Percentiles rank a stretch among this genome's conserved stretches.
Evolutionary conservation across 2,113 vertebrate genomes (phyloP).

Genomic region (Stercorarius parasiticus): DNA sequence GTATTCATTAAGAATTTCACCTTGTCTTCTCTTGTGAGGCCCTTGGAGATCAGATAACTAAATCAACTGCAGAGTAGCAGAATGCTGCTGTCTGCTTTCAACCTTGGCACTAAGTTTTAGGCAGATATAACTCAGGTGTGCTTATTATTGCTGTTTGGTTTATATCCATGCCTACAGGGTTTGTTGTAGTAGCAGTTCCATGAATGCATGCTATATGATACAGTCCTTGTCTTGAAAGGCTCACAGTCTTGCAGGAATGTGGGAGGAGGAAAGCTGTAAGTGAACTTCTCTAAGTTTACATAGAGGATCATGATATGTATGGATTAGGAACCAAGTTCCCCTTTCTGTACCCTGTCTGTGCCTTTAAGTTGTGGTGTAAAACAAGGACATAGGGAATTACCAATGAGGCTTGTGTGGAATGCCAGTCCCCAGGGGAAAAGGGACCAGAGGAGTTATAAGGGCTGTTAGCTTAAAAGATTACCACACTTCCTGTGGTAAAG

Average conservation of each 20-base stretch:
- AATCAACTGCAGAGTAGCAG: neutral
- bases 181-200: neutral
- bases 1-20: neutral
- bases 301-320: neutral
- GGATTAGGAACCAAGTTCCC: neutral
- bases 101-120: neutral
- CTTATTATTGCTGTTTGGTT: neutral
- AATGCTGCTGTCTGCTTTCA: neutral
- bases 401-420: neutral
- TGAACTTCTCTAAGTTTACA: neutral
- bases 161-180: neutral
- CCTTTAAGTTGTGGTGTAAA: neutral
- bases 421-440: neutral
- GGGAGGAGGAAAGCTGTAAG: neutral
- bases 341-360: neutral
- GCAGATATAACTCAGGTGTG: neutral
- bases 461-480: neutral
- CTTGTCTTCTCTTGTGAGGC: neutral
- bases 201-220: accelerated
- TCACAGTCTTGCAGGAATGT: neutral
- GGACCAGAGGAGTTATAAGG: neutral
- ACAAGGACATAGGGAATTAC: neutral
- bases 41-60: neutral
- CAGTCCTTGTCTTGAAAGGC: neutral
- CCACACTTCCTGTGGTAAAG: neutral